Base-by-base conservation (phyloP, 2,888 invertebrate genomes). In the Zygogramma bicolorata region DNA sequence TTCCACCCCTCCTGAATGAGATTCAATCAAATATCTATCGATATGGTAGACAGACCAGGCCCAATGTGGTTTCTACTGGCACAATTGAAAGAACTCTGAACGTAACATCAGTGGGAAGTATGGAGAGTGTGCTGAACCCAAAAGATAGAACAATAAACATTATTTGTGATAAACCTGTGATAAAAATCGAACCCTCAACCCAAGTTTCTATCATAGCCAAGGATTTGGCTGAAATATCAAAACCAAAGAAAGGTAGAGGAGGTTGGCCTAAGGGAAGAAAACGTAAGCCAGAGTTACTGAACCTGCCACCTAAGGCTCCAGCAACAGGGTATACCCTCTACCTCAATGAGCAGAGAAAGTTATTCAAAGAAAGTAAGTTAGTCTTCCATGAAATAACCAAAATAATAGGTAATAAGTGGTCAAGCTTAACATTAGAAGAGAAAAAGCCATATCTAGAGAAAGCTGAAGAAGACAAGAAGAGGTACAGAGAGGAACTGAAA, bases 251-350 rank as follows among this genome's bases (percentile, higher is more conserved):
- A 83, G 85, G 87, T 63, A 86, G 89, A 79, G 90, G 90, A 72
- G 91, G 91, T 0, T 91, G 91, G 91, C 91, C 91, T 1, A 91
- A 91, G 83, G 91, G 91, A 0, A 86, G 90, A 67, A 90, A 90
- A 82, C 82, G 91, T 29, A 90, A 90, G 81, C 88, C 88, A 13
- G 88, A 88, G 74, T 74, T 88, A 58, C 82, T 89, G 42, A 87
- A 88, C 80, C 84, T 88, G 46, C 88, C 89, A 1, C 90, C 90
- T 0, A 89, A 90, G 82, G 90, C 90, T 22, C 91, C 91, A 10
- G 88, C 89, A 18, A 90, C 90, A 46, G 90, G 90, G 80, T 90
- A 90, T 81, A 89, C 89, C 75, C 80, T 90, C 42, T 90, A 89
- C 84, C 85, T 90, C 13, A 89, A 90, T 76, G 89, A 90, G 77